Base-by-base conservation (phyloP, 1,140 invertebrate genomes). In the Pseudomyrmex pallidus region DNA sequence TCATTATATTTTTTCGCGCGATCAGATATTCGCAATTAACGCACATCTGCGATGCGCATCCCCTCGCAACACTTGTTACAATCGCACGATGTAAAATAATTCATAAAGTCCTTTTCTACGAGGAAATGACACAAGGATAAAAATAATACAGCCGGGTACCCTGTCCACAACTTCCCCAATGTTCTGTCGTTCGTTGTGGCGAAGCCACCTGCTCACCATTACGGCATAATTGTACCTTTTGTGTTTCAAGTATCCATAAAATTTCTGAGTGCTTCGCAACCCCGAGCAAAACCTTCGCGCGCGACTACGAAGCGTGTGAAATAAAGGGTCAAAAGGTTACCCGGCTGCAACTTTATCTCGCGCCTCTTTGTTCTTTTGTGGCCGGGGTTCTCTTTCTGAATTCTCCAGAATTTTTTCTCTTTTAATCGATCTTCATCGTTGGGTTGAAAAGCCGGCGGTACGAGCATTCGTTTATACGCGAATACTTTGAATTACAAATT, bases 161-260 rank as follows among this genome's bases (percentile, higher is more conserved):
- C 61, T 72, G 10, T 15, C 64, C 46, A 50, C 66, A 80, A 80
- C 66, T 80, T 80, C 50, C 35, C 66, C 54, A 72, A 72, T 66
- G 35, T 1, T 48, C 35, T 61, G 46, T 80, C 76, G 76, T 80
- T 80, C 66, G 76, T 78, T 59, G 35, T 52, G 35, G 66, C 15
- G 46, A 70, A 80, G 66, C 76, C 76, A 80, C 76, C 76, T 80
- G 76, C 76, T 80, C 76, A 72, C 76, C 64, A 70, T 78, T 70
- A 78, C 64, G 57, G 76, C 20, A 80, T 80, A 80, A 80, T 80
- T 80, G 76, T 80, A 72, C 66, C 76, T 80, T 80, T 80, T 80
- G 66, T 80, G 54, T 80, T 80, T 80, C 76, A 59, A 80, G 76
- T 80, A 72, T 80, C 76, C 76, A 66, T 80, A 80, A 80, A 70